Base-by-base conservation (phyloP, 1,140 invertebrate genomes). In the Eciton burchellii region DNA sequence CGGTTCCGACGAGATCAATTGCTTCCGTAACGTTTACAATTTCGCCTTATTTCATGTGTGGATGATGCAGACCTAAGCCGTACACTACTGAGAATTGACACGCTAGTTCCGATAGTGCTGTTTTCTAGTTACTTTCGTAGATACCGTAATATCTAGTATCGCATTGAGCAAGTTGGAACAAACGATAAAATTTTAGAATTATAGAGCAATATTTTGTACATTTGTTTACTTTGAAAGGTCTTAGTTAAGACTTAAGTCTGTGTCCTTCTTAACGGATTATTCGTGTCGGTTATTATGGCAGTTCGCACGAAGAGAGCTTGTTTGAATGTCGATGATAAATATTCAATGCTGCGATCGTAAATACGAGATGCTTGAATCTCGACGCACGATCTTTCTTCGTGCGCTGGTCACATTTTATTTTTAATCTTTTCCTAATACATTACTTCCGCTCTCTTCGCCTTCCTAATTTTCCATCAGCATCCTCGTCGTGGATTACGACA, bases 1-100 rank as follows among this genome's bases (percentile, higher is more conserved):
- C 89, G 94, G 95, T 72, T 96, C 96, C 47, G 97, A 98, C 94
- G 97, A 98, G 93, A 93, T 91, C 49, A 93, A 95, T 90, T 97
- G 96, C 91, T 91, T 95, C 96, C 63, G 49, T 79, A 79, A 94
- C 94, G 90, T 81, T 81, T 56, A 73, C 19, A 45, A 70, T 52
- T 59, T 74, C 16, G 74, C 74, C 68, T 79, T 68, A 79, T 79
- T 77, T 68, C 11, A 68, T 12, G 1, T 19, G n/a, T 47, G 59
- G 49, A 79, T 43, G 63, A 79, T 29, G 68, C 56, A 70, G 74
- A 79, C 74, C 74, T 79, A 68, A 77, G 63, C 21, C 60, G 29
- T 16, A 56, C 26, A 9, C 24, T 12, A n/a, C n/a, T 43, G 3
- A 14, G 66, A n/a, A n/a, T 5, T 35, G 12, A 63, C 4, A 16